Base-by-base conservation (phyloP, 2,888 invertebrate genomes). In the Invenusta paracnida region DNA sequence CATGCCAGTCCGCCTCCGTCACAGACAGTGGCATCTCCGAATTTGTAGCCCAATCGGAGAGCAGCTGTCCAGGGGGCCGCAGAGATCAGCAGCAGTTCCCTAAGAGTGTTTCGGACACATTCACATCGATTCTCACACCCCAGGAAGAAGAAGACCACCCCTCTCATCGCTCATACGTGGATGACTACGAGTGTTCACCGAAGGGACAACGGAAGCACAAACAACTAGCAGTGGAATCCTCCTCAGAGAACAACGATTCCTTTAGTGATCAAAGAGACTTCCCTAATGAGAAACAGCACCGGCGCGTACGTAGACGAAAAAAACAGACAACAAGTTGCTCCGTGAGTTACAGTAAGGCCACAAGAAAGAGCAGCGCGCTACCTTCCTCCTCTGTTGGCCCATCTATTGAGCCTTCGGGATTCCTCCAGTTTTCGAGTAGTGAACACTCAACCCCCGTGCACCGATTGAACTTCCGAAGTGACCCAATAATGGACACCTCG, bases 381-480 rank as follows among this genome's bases (percentile, higher is more conserved):
- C 2, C 5, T 5, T 5, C 5, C 2, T 23, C 5, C 5, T 23
- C 73, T 25, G 23, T 13, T n/a, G 23, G 11, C 5, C 23, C 73
- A 23, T 5, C 73, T 2, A 73, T 13, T 13, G 73, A 5, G 23
- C 23, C 27, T 73, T 5, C 27, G 25, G 73, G 73, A 23, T 73
- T 73, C 73, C 25, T 73, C 2, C 73, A 73, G 73, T 73, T 73
- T 23, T 73, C 73, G 23, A 73, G 73, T 73, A 73, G 73, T 25
- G 73, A 73, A 73, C 73, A 73, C 17, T 73, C 73, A 5, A 73
- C 73, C 2, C 73, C 73, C 2, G 73, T 73, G 5, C 73, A 73
- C 25, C 11, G 25, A 13, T 13, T 73, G 73, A 73, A 73, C 25
- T 73, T 13, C 25, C 5, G 2, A 2, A 25, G 2, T 73, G 23